Evolutionary conservation across 2,888 invertebrate species (phyloP).

Genomic region (Teinopalpus imperialis): DNA sequence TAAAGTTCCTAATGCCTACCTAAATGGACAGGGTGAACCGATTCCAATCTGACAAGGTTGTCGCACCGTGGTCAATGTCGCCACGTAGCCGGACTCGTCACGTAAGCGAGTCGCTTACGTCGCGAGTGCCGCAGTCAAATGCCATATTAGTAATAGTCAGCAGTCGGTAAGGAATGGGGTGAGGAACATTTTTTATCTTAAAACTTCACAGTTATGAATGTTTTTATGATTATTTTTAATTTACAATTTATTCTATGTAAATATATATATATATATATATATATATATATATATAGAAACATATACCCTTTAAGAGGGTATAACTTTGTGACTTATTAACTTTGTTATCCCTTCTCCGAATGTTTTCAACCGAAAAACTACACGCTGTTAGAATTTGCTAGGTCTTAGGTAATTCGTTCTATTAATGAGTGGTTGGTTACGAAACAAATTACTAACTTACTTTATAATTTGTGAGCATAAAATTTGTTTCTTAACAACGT

Average conservation of each 20-base stretch:
- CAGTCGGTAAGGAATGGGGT: constrained; percentile 46
- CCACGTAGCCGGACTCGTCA: constrained; percentile 34
- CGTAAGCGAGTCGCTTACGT: constrained; percentile 48
- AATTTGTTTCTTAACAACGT: too few relatives aligned
- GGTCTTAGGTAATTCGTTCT: neutral
- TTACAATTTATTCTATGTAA: too few relatives aligned
- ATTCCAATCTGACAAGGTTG: constrained; percentile 38
- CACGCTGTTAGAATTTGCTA: neutral
- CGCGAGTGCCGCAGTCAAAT: constrained; percentile 66
- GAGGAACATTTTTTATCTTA: constrained; percentile 56
- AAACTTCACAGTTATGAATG: too few relatives aligned
- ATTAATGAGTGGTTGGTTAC: neutral
- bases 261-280: too few relatives aligned
- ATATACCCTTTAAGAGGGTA: too few relatives aligned
- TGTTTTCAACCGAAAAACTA: neutral
- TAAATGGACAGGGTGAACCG: constrained; percentile 11
- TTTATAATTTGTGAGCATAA: too few relatives aligned
- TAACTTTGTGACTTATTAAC: constrained; percentile 2
- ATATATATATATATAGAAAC: too few relatives aligned
- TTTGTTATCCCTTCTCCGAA: constrained; percentile 1
- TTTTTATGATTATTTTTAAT: too few relatives aligned
- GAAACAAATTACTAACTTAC: too few relatives aligned
- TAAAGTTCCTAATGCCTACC: constrained; percentile 1
- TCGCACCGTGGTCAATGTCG: constrained; percentile 40
- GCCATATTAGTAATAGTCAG: constrained; percentile 63